A percentile compares a stretch with the other conserved stretches of the same genome.
These are phyloP conservation scores for Eledona agricola DNA, from an alignment of 2,888 invertebrate genomes.

Conservation along the genomic window DNA sequence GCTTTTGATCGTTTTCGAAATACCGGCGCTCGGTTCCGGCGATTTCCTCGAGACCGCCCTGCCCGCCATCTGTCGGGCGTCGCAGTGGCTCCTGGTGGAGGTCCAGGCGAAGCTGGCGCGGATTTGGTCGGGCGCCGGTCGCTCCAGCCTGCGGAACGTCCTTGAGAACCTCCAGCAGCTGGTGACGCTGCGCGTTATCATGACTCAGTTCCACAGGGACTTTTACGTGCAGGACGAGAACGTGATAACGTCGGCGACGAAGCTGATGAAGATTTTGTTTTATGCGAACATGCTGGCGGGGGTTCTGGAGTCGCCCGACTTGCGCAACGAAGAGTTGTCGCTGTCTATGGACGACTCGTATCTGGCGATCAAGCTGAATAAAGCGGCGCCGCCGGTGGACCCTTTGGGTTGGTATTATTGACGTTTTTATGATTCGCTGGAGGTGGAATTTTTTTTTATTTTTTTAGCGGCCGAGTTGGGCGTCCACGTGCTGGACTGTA, in stretches of 20 bases:
- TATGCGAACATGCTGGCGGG: slow-evolving; percentile 91
- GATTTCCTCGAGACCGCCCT: slow-evolving; percentile 86
- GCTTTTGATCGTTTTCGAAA: slow-evolving; percentile 61
- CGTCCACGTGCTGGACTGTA: slow-evolving; percentile 80
- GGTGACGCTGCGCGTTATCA: slow-evolving; percentile 85
- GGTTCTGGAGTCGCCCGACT: slow-evolving; percentile 72
- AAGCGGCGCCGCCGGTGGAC: slow-evolving; percentile 66
- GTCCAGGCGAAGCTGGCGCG: slow-evolving; percentile 83
- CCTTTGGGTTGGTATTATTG: slow-evolving; percentile 68
- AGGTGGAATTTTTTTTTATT: slow-evolving; percentile 3
- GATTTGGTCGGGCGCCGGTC: slow-evolving; percentile 76
- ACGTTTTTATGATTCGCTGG: too few species aligned
- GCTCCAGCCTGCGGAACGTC: slow-evolving; percentile 68
- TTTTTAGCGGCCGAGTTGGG: slow-evolving; percentile 73
- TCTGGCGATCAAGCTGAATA: slow-evolving; percentile 53
- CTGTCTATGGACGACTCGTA: slow-evolving; percentile 61
- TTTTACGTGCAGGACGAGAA: slow-evolving; percentile 87
- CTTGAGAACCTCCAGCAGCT: slow-evolving; percentile 86
- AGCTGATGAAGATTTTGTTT: slow-evolving; percentile 89
- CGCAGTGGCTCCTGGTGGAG: slow-evolving; percentile 75
- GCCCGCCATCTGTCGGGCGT: slow-evolving; percentile 80
- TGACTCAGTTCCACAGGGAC: slow-evolving; percentile 75
- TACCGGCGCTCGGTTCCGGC: slow-evolving; percentile 67
- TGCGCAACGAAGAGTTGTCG: slow-evolving; percentile 68
- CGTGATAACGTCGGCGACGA: slow-evolving; percentile 83